Base-by-base conservation (phyloP, 2,888 invertebrate genomes). In the Melinaea marsaeus region DNA sequence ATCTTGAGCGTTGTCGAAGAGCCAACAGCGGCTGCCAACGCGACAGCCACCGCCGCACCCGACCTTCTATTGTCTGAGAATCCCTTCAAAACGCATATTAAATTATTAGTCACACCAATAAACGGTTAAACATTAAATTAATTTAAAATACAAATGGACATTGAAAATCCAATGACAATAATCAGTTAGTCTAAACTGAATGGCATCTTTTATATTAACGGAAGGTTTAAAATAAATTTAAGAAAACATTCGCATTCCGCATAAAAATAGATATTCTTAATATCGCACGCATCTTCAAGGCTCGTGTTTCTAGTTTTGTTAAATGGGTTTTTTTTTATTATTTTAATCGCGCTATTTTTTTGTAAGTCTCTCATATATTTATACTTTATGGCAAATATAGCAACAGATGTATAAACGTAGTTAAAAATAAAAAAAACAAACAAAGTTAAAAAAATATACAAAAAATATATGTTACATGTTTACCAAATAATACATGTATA, bases 61-160 rank as follows among this genome's bases (percentile, higher is more conserved):
- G 85, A 86, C 88, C 88, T 88, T 86, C 88, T 82, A 83, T 86
- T 86, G 86, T 88, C 83, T 88, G 72, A 79, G 74, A 77, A 79
- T 82, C 82, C 79, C 78, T 68, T 61, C 71, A 72, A 74, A 71
- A 71, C 59, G 74, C 68, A 67, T 13, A 46, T 35, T 57, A 61
- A 63, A 64, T 61, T 59, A 61, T 62, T 32, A 51, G 34, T 46
- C 22, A 22, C 1, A 22, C 22, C 22, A 22, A 22, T 22, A 22
- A 22, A 22, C 22, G 22, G 22, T 22, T 48, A 48, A 3, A 13
- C 7, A 13, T 48, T n/a, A 48, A 48, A 48, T 7, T 48, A 48
- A 22, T n/a, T 48, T 13, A 48, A 48, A 4, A 4, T 6, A 37
- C 37, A 2, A 2, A 7, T 37, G 7, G 7, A 9, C 11, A 42